phyloP scores from a whole-genome alignment of 2,888 invertebrate genomes.

The Ophioninae sp. region DNA sequence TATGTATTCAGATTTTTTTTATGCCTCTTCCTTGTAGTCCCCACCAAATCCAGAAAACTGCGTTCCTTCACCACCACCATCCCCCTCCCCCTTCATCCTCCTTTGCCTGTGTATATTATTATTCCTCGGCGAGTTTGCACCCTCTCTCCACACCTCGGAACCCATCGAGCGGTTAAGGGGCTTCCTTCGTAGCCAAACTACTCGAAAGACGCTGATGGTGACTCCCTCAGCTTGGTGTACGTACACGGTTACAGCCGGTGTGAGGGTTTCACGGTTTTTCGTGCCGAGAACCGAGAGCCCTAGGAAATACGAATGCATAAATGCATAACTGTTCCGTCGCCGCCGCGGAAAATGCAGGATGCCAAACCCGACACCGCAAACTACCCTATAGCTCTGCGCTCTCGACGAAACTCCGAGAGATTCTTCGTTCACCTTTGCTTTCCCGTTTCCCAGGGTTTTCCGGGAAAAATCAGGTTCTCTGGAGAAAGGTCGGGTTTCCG shows the following conservation, averaged over 20 bases:
- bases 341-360: slow-evolving; percentile 56
- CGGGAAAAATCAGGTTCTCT: slow-evolving; percentile 23
- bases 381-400: slow-evolving; percentile 60
- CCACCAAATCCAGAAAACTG: slow-evolving; percentile 53
- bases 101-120: slow-evolving; percentile 78
- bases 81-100: slow-evolving; percentile 34
- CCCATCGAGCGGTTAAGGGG: slow-evolving; percentile 65
- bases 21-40: slow-evolving; percentile 63
- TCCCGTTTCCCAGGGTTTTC: slow-evolving; percentile 68
- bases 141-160: slow-evolving; percentile 63
- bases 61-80: slow-evolving; percentile 39
- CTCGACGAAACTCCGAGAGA: slow-evolving; percentile 47
- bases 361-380: slow-evolving; percentile 59
- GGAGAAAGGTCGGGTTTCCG: not conserved
- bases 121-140: slow-evolving; percentile 79
- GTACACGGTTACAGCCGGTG: slow-evolving; percentile 9
- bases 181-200: slow-evolving; percentile 61
- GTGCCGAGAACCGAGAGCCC: slow-evolving; percentile 69
- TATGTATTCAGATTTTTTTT: slow-evolving; percentile 80
- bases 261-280: slow-evolving; percentile 68
- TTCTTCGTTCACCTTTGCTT: slow-evolving; percentile 41
- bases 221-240: slow-evolving; percentile 68
- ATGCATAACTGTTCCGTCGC: slow-evolving; percentile 79
- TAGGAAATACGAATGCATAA: slow-evolving; percentile 81
- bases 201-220: slow-evolving; percentile 67